These are phyloP conservation scores for Poecilobothrus nobilitatus DNA, from an alignment of 2,888 invertebrate species.

Conservation along the genomic window DNA sequence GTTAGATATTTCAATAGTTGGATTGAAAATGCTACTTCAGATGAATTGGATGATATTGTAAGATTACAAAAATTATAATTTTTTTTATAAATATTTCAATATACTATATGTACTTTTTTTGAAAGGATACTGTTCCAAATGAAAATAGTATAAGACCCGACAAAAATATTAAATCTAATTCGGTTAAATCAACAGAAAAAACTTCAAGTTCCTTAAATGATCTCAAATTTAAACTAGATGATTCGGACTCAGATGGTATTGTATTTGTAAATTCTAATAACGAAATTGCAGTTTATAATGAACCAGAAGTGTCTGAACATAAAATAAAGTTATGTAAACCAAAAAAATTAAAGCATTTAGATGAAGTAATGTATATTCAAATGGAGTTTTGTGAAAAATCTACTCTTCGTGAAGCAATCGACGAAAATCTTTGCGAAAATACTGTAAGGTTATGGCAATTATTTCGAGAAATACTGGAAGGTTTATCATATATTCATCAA, in stretches of 20 bases:
- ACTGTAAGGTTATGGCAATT: conserved; percentile 78
- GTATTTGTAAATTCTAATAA: conserved; percentile 42
- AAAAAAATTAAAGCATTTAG: conserved; percentile 26
- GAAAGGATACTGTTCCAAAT: too few species aligned
- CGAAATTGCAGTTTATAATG: conserved; percentile 33
- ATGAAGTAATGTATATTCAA: conserved; percentile 72
- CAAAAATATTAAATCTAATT: too few species aligned
- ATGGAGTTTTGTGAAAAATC: conserved; percentile 99
- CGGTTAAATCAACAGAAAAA: too few species aligned
- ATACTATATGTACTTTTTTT: too few species aligned
- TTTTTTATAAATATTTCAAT: background rate
- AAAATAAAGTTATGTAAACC: conserved; percentile 14
- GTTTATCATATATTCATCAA: conserved; percentile 82
- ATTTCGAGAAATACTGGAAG: conserved; percentile 89
- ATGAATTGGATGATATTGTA: conserved; percentile 46
- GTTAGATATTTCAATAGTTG: conserved; percentile 95
- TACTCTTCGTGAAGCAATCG: conserved; percentile 78
- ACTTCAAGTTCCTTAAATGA: background rate
- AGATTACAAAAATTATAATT: conserved; percentile 24
- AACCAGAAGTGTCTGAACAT: conserved; percentile 24
- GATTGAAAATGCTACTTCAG: conserved; percentile 64
- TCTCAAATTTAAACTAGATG: conserved; percentile 27
- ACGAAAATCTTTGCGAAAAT: conserved; percentile 67
- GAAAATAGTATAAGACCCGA: too few species aligned
- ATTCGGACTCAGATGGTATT: conserved; percentile 41